A percentile compares a stretch with the other conserved stretches of the same genome.
Conservation (phyloP, 2,113 vertebrate species). For the Perca schrenkii region DNA sequence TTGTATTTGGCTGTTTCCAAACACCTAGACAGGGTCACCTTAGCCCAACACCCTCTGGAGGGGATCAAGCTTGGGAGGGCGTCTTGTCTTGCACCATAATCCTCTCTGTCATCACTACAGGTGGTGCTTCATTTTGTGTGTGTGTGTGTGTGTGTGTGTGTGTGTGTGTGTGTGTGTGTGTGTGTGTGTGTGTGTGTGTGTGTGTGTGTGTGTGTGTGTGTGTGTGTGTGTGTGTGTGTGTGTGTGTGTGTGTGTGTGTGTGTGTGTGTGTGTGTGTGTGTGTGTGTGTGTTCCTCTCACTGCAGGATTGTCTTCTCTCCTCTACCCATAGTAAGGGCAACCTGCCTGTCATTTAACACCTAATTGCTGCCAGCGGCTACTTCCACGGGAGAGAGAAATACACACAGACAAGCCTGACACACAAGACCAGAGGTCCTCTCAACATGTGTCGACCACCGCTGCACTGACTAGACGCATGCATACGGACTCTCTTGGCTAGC, state of each 20-base stretch:
- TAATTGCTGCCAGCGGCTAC: constrained; percentile 28
- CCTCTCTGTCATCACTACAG: constrained; percentile 58
- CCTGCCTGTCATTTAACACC: constrained; percentile 55
- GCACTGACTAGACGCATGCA: neutral
- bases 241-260: constrained; percentile 36
- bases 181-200: neutral
- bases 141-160: neutral
- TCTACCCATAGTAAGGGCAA: constrained; percentile 31
- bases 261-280: constrained; percentile 12
- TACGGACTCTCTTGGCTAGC: neutral
- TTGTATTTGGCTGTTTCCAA: neutral
- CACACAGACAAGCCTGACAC: constrained; percentile 26
- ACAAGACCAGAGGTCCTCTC: constrained; percentile 9
- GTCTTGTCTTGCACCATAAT: constrained; percentile 49
- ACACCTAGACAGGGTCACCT: constrained; percentile 18
- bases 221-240: constrained; percentile 20
- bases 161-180: too few relatives aligned
- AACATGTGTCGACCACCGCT: neutral
- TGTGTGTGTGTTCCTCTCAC: constrained; percentile 22
- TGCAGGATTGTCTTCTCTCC: constrained; percentile 33
- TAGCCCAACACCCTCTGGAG: constrained; percentile 2
- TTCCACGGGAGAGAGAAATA: constrained; percentile 24
- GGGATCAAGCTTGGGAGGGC: neutral
- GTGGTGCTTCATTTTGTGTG: constrained; percentile 41
- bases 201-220: constrained; percentile 30